Evolutionary conservation across 2,113 vertebrate species (phyloP).

Genomic region (Laticauda colubrina): DNA sequence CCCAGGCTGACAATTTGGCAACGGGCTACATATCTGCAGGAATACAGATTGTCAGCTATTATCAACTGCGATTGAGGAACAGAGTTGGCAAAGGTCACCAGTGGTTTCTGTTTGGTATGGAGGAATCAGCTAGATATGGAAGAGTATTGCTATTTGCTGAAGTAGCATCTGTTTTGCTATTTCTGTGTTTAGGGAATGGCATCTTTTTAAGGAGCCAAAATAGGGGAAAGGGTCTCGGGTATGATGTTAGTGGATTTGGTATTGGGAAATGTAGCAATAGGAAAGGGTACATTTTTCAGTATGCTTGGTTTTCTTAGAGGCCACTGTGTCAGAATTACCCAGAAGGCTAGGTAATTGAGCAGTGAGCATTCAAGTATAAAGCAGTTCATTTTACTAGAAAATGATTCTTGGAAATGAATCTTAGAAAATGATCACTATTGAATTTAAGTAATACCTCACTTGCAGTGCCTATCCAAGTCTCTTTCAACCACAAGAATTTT

Average conservation of each 20-base stretch:
- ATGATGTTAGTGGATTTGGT: neutral
- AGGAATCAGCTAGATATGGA: slow-evolving; percentile 25
- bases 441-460: slow-evolving; percentile 6
- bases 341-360: slow-evolving; percentile 19
- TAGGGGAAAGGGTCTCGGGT: slow-evolving; percentile 9
- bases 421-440: neutral
- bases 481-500: slow-evolving; percentile 37
- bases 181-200: slow-evolving; percentile 32
- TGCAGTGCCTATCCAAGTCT: slow-evolving; percentile 36
- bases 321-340: neutral
- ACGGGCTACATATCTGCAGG: slow-evolving; percentile 48
- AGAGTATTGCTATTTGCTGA: slow-evolving; percentile 35
- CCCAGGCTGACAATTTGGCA: slow-evolving; percentile 23
- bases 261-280: slow-evolving; percentile 21
- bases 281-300: neutral
- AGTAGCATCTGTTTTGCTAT: slow-evolving; percentile 28
- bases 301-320: slow-evolving; percentile 5
- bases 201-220: slow-evolving; percentile 6
- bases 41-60: slow-evolving; percentile 50
- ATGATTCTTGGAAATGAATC: neutral
- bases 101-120: slow-evolving; percentile 16
- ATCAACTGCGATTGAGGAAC: slow-evolving; percentile 33
- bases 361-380: neutral
- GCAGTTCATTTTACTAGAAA: slow-evolving; percentile 1
- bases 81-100: slow-evolving; percentile 35